Percentiles rank a stretch among this genome's conserved stretches.
Evolutionary conservation across 2,113 vertebrate genomes (phyloP).

Genomic region (Colaptes auratus): DNA sequence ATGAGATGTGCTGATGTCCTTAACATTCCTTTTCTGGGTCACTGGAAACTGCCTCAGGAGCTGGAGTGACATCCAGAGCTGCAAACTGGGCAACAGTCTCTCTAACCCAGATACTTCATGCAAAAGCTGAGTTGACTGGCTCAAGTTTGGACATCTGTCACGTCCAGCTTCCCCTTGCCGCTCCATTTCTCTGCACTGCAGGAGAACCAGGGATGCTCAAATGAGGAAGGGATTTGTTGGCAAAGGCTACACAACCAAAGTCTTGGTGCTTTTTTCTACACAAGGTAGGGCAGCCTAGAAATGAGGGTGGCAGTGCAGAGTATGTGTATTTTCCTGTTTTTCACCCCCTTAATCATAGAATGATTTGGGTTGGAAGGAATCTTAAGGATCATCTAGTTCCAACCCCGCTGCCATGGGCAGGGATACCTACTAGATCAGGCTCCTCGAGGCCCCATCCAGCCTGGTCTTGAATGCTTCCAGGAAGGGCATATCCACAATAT

Average conservation of each 20-base stretch:
- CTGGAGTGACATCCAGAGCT: slow-evolving; percentile 6
- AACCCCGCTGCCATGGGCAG: no score
- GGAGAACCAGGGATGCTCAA: neutral
- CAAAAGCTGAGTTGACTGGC: neutral
- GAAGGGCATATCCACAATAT: no score
- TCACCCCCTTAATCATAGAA: neutral
- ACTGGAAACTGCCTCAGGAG: slow-evolving; percentile 43
- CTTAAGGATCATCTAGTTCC: no score
- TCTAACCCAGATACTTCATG: slow-evolving; percentile 34
- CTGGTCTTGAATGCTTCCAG: no score
- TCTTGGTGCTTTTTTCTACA: neutral
- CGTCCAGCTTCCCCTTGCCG: slow-evolving; percentile 21
- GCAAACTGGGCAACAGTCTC: neutral
- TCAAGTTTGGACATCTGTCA: slow-evolving; percentile 22
- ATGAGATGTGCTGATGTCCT: neutral
- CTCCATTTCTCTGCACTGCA: slow-evolving; percentile 38
- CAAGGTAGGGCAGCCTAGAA: neutral
- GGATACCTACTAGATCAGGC: no score
- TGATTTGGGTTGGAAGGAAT: no score
- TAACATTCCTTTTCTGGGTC: neutral
- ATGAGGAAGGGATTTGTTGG: neutral
- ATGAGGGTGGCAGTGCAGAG: neutral
- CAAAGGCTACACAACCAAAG: neutral
- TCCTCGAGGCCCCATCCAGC: no score
- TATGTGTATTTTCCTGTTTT: neutral